Evolutionary conservation across 1,140 invertebrate genomes (phyloP), one percentile per base, ranked within the genome.

Genomic region (Saxidomus purpurata): DNA sequence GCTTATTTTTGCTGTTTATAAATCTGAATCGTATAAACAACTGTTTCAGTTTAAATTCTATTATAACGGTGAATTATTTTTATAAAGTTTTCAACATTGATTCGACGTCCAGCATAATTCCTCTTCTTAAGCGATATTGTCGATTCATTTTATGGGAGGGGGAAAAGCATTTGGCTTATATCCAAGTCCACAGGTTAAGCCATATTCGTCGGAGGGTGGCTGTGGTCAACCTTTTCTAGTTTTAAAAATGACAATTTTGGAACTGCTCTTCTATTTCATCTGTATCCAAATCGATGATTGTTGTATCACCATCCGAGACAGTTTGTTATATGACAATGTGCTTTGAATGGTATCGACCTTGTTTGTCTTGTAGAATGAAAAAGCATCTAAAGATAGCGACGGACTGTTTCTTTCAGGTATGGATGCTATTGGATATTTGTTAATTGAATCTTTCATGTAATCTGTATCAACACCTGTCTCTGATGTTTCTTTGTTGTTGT

Each of bases 301-400:
- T n/a, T n/a, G n/a, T n/a, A n/a, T n/a, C n/a, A n/a, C n/a, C n/a
- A n/a, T n/a, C 52, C 4, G 3, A 13, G 52, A 47, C 43, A 17
- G 8, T 9, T 19, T 22, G 15, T 63, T 25, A 28, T 63, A 4
- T 25, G 19, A 19, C 22, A 59, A 17, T 22, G 6, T 19, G n/a
- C 28, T 63, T 2, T 63, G 6, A 15, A 63, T 28, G n/a, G 25
- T 8, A 4, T 1, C n/a, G 25, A 6, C 15, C n/a, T 63, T 63
- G 59, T 63, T 63, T 63, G 59, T 63, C 59, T 28, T 63, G 28
- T 63, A 4, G n/a, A 63, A 63, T 63, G 59, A 25, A 63, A 63
- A 1, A n/a, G 25, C n/a, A 11, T 19, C n/a, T n/a, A n/a, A n/a
- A n/a, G n/a, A n/a, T n/a, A n/a, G n/a, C n/a, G n/a, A n/a, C n/a